These are phyloP conservation scores for Erythrolamprus reginae DNA, from an alignment of 2,113 vertebrate species.

Conservation along the genomic window DNA sequence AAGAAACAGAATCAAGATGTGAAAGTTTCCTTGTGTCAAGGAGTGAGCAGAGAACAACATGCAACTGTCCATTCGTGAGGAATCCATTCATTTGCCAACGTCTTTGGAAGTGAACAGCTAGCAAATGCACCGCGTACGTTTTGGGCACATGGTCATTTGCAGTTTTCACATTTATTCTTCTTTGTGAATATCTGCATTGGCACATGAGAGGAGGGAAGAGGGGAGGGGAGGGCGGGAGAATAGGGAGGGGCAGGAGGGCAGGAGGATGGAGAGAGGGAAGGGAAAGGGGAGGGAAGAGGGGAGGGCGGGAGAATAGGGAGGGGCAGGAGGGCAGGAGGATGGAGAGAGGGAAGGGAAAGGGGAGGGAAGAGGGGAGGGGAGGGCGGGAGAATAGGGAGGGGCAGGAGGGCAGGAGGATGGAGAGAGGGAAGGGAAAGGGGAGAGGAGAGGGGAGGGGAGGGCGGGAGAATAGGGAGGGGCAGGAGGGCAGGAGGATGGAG, in stretches of 20 bases:
- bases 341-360: too few relatives aligned
- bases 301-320: too few relatives aligned
- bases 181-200: background rate
- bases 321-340: too few relatives aligned
- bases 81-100: background rate
- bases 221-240: too few relatives aligned
- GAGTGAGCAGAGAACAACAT: conserved; percentile 22
- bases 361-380: too few relatives aligned
- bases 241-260: too few relatives aligned
- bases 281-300: too few relatives aligned
- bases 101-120: background rate
- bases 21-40: conserved; percentile 20
- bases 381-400: fast-evolving
- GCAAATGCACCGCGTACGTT: background rate
- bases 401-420: too few relatives aligned
- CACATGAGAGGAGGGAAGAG: background rate
- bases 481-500: too few relatives aligned
- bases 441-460: too few relatives aligned
- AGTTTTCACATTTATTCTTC: background rate
- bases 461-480: fast-evolving
- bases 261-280: fast-evolving
- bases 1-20: conserved; percentile 46
- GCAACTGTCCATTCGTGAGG: fast-evolving
- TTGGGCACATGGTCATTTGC: background rate
- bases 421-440: too few relatives aligned